phyloP scores from a whole-genome alignment of 2,888 invertebrate species.

The Cantharis flavilabris region DNA sequence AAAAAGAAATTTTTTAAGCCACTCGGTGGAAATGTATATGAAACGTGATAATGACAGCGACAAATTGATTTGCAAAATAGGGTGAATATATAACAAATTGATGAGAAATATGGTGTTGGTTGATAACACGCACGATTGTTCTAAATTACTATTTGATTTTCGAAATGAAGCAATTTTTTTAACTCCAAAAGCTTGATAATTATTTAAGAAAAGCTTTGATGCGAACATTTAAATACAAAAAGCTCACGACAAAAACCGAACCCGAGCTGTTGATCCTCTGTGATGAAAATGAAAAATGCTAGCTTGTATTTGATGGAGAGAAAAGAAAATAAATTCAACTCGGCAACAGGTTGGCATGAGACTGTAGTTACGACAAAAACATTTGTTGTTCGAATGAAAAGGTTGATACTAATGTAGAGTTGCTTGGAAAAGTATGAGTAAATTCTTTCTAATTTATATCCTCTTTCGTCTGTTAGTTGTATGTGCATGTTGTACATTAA shows the following conservation, averaged over 20 bases:
- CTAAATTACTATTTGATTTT: neutral
- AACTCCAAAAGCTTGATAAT: neutral
- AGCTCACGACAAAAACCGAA: conserved; percentile 11
- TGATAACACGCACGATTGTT: neutral
- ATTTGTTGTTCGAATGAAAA: conserved; percentile 28
- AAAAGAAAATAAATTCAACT: conserved; percentile 33
- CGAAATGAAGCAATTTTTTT: neutral
- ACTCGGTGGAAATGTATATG: conserved; percentile 22
- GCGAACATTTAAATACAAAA: conserved; percentile 5
- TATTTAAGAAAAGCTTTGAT: neutral
- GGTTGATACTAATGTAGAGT: conserved; percentile 26
- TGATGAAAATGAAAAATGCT: conserved; percentile 36
- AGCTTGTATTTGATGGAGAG: conserved; percentile 33
- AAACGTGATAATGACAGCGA: conserved; percentile 34
- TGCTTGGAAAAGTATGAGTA: neutral
- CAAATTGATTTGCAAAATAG: conserved; percentile 35
- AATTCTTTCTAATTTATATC: neutral
- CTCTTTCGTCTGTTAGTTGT: neutral
- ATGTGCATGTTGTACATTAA: neutral
- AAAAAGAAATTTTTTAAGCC: conserved; percentile 13
- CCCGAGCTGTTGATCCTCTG: conserved; percentile 28
- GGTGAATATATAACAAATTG: conserved; percentile 10
- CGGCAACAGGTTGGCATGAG: conserved; percentile 37
- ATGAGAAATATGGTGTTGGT: neutral
- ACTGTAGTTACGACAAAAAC: conserved; percentile 30